Evolutionary conservation across 2,113 vertebrate genomes (phyloP), one percentile per base, ranked within the genome.

Genomic region (Rhinolophus sinicus): DNA sequence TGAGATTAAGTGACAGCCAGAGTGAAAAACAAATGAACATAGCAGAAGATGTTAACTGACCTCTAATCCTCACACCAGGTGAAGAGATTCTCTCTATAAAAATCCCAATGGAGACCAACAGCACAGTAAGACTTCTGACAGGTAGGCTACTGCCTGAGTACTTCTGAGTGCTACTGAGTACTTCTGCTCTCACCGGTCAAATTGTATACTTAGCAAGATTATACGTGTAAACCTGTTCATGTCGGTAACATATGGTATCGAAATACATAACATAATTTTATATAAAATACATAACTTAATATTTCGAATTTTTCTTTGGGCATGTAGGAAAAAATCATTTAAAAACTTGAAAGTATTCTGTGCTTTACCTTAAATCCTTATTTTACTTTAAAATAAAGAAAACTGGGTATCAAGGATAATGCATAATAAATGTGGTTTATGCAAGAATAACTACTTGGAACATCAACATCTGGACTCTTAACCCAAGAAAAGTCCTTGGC

Each of bases 301-400:
- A 19, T 35, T 67, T 75, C 15, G 18, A n/a, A 76, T 93, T 26
- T 28, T 62, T 13, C 19, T 13, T 92, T 93, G 83, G 56, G 22
- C 67, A 86, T 19, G 13, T 65, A 21, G 13, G 24, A 21, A 92
- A 26, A 86, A 62, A 67, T 85, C 22, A 58, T 33, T 69, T 50
- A 54, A 88, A 95, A 90, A 60, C 13, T 54, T n/a, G 3, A 6
- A 87, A 90, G 24, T 26, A 44, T 69, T 73, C 3, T 62, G 7
- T 84, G 16, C 6, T 95, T 52, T 91, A 12, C 33, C 19, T 35
- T n/a, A 60, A 56, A 40, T 54, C 96, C 10, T 83, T 8, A 50
- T 89, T 73, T 93, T 58, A 47, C 9, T 70, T 85, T n/a, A 90
- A 81, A 82, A n/a, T 90, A 75, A 60, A 82, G 7, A 65, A 88